These are phyloP conservation scores for Melieria crassipennis DNA, from an alignment of 2,888 invertebrate genomes.

Conservation along the genomic window DNA sequence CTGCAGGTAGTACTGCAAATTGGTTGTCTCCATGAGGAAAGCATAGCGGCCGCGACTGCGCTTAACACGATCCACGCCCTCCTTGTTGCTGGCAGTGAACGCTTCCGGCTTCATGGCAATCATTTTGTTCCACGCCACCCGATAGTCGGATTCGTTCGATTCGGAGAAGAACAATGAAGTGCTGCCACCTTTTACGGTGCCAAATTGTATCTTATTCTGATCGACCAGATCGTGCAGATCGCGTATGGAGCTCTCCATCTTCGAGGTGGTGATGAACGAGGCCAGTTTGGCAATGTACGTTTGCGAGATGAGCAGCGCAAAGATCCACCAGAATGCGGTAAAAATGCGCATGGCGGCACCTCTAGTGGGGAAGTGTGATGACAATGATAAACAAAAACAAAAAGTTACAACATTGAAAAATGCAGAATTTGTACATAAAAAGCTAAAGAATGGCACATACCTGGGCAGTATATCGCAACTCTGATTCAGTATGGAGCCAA, in stretches of 20 bases:
- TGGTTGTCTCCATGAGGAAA: conserved; percentile 95
- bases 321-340: conserved; percentile 85
- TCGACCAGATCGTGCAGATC: conserved; percentile 90
- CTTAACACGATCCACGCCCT: conserved; percentile 84
- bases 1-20: conserved; percentile 88
- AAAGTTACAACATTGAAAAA: neutral
- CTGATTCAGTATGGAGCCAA: conserved; percentile 91
- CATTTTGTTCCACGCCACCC: conserved; percentile 92
- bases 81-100: conserved; percentile 80
- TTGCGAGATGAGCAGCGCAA: conserved; percentile 80
- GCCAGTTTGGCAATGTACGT: conserved; percentile 94
- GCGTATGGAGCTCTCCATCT: conserved; percentile 89
- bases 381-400: neutral
- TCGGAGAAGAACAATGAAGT: conserved; percentile 90
- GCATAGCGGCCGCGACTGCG: conserved; percentile 83
- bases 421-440: neutral
- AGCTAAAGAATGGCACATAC: conserved; percentile 59
- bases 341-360: conserved; percentile 81
- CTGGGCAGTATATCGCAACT: conserved; percentile 92
- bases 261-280: conserved; percentile 90
- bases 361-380: conserved; percentile 62
- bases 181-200: conserved; percentile 85
- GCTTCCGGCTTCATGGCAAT: conserved; percentile 80
- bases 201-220: conserved; percentile 95
- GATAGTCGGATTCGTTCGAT: conserved; percentile 85